phyloP scores from a whole-genome alignment of 1,140 invertebrate genomes.

The Heterodera schachtii region DNA sequence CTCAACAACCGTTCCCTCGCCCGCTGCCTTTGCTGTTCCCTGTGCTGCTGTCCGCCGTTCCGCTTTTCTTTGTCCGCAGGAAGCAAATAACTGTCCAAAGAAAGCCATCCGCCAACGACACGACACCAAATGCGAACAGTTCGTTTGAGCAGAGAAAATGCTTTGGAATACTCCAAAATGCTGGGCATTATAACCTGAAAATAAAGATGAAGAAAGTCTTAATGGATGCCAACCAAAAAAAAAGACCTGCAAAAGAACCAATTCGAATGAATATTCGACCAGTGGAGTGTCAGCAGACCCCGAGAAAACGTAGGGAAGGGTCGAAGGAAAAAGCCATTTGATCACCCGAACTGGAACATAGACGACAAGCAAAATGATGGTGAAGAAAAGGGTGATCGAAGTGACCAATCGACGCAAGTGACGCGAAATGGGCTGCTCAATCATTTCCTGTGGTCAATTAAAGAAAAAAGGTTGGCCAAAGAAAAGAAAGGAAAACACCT shows the following conservation, averaged over 20 bases:
- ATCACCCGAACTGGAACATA: constrained; percentile 89
- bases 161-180: constrained; percentile 91
- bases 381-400: constrained; percentile 87
- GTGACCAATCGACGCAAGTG: constrained; percentile 86
- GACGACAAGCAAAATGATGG: constrained; percentile 89
- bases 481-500: constrained; percentile 46
- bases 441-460: constrained; percentile 77
- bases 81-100: constrained; percentile 40
- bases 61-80: constrained; percentile 26
- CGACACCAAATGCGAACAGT: constrained; percentile 85
- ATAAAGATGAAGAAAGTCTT: neutral
- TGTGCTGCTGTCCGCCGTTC: constrained; percentile 25
- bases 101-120: constrained; percentile 70
- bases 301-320: constrained; percentile 88
- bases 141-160: constrained; percentile 85
- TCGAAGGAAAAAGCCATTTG: constrained; percentile 79
- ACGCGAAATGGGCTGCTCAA: constrained; percentile 87
- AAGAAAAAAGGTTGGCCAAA: constrained; percentile 32
- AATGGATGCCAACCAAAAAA: neutral
- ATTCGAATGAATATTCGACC: constrained; percentile 85
- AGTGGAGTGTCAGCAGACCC: constrained; percentile 75
- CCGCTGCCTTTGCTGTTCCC: constrained; percentile 13
- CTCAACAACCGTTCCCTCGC: constrained; percentile 24
- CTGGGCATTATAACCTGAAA: constrained; percentile 85
- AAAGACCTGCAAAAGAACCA: constrained; percentile 83